Conservation (phyloP, 1,140 invertebrate species). For the Papilio aristodemus region DNA sequence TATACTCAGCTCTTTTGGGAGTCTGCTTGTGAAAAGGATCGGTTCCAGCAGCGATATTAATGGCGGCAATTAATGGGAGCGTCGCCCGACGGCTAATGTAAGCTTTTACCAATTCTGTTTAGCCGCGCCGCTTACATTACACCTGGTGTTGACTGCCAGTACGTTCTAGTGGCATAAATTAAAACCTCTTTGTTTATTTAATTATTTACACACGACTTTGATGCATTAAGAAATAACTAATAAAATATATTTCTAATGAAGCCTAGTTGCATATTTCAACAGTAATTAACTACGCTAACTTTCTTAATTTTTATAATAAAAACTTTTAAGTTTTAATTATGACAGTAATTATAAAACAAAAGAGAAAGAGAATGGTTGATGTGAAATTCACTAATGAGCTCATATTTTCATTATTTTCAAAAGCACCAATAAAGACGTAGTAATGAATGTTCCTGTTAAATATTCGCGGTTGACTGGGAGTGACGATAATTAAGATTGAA, state of each 20-base stretch:
- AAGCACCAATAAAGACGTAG: constrained; percentile 7
- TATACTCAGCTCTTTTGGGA: background rate
- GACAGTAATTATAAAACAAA: background rate
- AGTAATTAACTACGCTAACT: background rate
- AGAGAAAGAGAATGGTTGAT: constrained; percentile 17
- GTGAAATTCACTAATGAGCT: constrained; percentile 22
- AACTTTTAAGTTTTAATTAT: background rate
- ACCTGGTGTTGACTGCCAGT: background rate
- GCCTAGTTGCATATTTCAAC: background rate
- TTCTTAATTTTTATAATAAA: constrained; percentile 6
- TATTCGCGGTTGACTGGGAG: background rate
- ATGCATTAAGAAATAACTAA: background rate
- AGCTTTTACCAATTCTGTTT: constrained; percentile 25
- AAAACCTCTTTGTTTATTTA: background rate
- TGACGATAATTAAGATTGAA: background rate
- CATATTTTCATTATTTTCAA: constrained; percentile 21
- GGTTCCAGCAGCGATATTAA: constrained; percentile 12
- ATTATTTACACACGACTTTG: too few species aligned
- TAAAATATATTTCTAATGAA: background rate
- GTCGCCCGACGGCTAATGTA: background rate
- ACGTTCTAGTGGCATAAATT: background rate
- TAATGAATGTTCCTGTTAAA: constrained; percentile 27
- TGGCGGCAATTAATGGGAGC: constrained; percentile 21
- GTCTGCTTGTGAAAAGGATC: constrained; percentile 3
- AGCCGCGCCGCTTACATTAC: background rate